Percentiles rank a stretch among this genome's conserved stretches.
phyloP scores from a whole-genome alignment of 2,113 vertebrate genomes.

The Hirundichthys speculiger region DNA sequence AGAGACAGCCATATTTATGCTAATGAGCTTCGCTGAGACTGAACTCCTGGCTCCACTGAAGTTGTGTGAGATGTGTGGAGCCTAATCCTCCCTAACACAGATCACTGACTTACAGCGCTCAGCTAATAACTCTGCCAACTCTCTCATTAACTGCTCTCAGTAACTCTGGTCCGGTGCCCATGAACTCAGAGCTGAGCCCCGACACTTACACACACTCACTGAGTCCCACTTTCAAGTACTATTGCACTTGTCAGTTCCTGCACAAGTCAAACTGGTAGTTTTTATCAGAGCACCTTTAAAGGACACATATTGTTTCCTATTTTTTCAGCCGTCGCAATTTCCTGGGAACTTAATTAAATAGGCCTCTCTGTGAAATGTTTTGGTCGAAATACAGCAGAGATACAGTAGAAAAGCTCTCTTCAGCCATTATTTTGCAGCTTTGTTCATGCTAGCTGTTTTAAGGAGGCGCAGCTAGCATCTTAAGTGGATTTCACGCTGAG shows the following conservation, averaged over 20 bases:
- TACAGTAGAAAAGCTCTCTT: too few relatives aligned
- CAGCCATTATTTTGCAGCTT: too few relatives aligned
- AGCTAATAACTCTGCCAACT: conserved; percentile 72
- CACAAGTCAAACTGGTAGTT: neutral
- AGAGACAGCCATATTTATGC: conserved; percentile 55
- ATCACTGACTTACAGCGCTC: conserved; percentile 71
- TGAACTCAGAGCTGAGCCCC: conserved; percentile 33
- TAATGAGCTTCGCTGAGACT: conserved; percentile 60
- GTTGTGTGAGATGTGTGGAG: conserved; percentile 49
- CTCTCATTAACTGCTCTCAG: conserved; percentile 67
- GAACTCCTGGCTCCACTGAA: conserved; percentile 51
- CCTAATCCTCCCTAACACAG: conserved; percentile 69
- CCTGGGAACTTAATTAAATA: too few relatives aligned
- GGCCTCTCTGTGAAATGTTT: too few relatives aligned
- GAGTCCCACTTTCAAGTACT: neutral
- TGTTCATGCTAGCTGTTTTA: too few relatives aligned
- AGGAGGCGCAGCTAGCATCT: too few relatives aligned
- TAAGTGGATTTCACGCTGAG: too few relatives aligned
- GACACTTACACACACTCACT: conserved; percentile 6
- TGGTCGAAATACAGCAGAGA: too few relatives aligned
- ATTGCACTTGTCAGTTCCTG: neutral
- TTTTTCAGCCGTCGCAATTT: too few relatives aligned
- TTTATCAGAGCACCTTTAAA: neutral
- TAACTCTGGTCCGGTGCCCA: conserved; percentile 50
- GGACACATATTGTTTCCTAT: too few relatives aligned